phyloP scores from a whole-genome alignment of 2,113 vertebrate species.

The Mustela lutreola region DNA sequence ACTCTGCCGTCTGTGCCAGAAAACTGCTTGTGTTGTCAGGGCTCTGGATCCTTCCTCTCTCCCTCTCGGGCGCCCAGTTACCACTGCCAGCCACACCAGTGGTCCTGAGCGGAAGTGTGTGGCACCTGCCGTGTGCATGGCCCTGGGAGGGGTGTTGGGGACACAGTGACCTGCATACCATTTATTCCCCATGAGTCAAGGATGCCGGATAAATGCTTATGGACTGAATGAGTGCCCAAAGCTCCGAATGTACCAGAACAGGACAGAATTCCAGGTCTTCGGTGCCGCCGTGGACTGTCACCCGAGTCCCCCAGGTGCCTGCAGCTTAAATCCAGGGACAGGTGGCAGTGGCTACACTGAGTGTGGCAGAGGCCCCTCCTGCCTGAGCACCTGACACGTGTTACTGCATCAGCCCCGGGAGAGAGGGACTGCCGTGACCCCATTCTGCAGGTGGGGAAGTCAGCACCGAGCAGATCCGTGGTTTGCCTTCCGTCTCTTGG shows the following conservation, averaged over 20 bases:
- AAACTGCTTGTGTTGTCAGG: not conserved
- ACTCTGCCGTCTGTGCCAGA: not conserved
- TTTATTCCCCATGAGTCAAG: not conserved
- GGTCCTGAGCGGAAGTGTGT: not conserved
- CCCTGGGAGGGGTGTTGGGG: not conserved
- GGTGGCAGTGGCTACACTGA: not conserved
- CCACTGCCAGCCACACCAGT: not conserved
- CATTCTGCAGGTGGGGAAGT: not conserved
- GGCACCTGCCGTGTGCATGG: not conserved
- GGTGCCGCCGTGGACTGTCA: fast-evolving
- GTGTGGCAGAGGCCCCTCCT: not conserved
- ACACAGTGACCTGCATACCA: not conserved
- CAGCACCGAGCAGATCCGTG: not conserved
- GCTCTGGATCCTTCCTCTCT: not conserved
- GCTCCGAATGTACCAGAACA: no score
- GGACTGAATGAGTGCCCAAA: not conserved
- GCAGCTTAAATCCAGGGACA: not conserved
- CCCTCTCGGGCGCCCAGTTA: not conserved
- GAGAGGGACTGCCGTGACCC: not conserved
- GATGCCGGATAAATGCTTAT: not conserved
- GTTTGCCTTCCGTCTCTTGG: not conserved
- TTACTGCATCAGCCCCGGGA: not conserved
- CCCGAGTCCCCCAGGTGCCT: not conserved
- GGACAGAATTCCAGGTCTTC: not conserved
- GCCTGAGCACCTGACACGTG: not conserved